Percentiles rank a stretch among this genome's conserved stretches.
Conservation (phyloP, 2,797 vertebrate species). For the Sebastes vulpes region DNA sequence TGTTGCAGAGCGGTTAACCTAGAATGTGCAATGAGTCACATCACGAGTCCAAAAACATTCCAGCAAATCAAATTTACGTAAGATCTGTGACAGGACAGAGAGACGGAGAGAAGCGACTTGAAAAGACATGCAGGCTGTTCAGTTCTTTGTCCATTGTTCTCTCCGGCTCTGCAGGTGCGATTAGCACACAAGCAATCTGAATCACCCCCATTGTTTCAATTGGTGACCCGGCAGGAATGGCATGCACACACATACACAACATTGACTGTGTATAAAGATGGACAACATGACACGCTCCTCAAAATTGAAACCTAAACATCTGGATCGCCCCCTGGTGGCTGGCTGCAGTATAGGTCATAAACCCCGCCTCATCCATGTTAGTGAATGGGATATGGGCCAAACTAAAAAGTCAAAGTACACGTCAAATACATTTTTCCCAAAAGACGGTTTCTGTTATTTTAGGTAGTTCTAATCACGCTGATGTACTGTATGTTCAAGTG, state of each 20-base stretch:
- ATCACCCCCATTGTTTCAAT: constrained; percentile 38
- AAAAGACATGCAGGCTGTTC: constrained; percentile 33
- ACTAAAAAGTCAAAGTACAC: neutral
- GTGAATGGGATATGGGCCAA: neutral
- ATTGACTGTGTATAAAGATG: too few species aligned
- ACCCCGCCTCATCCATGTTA: neutral
- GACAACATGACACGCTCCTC: too few species aligned
- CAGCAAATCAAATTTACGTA: constrained; percentile 25
- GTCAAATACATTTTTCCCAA: neutral
- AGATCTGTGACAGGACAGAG: constrained; percentile 3
- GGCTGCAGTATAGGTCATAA: neutral
- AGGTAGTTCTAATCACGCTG: too few species aligned
- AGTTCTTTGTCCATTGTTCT: constrained; percentile 72
- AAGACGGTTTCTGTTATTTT: too few species aligned
- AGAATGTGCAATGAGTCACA: constrained; percentile 38
- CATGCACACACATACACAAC: neutral
- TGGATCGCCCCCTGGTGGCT: neutral
- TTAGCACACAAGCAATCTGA: constrained; percentile 18
- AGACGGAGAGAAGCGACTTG: neutral
- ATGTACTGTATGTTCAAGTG: too few species aligned
- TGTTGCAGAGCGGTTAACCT: constrained; percentile 7
- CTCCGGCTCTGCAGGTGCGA: constrained; percentile 50
- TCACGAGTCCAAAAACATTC: constrained; percentile 24
- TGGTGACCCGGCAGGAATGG: constrained; percentile 9
- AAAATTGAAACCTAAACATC: neutral